Evolutionary conservation across 1,140 invertebrate genomes (phyloP).

Genomic region (Melitaea cinxia): DNA sequence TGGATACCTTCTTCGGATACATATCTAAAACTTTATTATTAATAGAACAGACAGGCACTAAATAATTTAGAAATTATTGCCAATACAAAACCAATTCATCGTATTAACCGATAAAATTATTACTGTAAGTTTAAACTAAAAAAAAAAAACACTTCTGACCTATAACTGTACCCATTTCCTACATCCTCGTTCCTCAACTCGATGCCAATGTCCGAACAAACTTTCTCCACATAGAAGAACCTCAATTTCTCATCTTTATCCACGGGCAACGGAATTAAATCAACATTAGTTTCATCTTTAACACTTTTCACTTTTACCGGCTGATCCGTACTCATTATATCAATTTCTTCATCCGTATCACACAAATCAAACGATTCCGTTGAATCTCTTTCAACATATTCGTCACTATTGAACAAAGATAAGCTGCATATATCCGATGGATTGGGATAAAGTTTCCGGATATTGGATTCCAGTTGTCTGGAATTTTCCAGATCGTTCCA

Average conservation of each 20-base stretch:
- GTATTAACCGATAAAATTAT: too few relatives aligned
- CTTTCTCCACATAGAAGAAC: constrained; percentile 67
- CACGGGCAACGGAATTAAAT: constrained; percentile 60
- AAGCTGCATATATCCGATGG: constrained; percentile 41
- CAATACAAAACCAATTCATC: too few relatives aligned
- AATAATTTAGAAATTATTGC: too few relatives aligned
- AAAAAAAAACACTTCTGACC: constrained; percentile 44
- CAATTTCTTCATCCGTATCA: constrained; percentile 66
- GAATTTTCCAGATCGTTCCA: constrained; percentile 53
- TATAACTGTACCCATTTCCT: constrained; percentile 68
- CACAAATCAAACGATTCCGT: constrained; percentile 25
- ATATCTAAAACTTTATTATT: too few relatives aligned
- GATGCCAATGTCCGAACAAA: constrained; percentile 69
- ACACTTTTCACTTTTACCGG: constrained; percentile 38
- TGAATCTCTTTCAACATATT: constrained; percentile 24
- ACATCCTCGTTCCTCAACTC: constrained; percentile 74
- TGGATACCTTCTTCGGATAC: too few relatives aligned
- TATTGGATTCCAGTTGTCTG: constrained; percentile 46
- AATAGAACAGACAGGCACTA: too few relatives aligned
- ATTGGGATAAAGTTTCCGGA: constrained; percentile 52
- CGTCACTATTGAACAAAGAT: constrained; percentile 44
- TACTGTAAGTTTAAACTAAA: too few relatives aligned
- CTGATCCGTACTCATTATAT: constrained; percentile 46
- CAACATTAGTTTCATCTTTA: constrained; percentile 25
- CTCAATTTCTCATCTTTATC: constrained; percentile 53